phyloP scores from a whole-genome alignment of 2,888 invertebrate genomes.

The Odontocerum albicorne region DNA sequence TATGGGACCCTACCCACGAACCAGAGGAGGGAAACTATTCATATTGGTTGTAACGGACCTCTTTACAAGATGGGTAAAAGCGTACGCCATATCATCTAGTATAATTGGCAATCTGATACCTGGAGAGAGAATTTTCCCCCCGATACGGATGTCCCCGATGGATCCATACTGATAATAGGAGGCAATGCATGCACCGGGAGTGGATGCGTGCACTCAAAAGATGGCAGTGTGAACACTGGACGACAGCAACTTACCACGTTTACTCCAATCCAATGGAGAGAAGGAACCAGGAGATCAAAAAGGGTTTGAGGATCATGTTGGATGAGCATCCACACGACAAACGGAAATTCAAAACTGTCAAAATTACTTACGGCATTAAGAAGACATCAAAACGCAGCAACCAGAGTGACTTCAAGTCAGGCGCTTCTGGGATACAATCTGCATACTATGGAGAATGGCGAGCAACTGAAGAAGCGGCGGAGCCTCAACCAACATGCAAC shows the following conservation, averaged over 20 bases:
- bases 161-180: not conserved
- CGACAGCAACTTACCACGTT: constrained; percentile 37
- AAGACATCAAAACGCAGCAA: too few species aligned
- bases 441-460: not conserved
- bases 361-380: too few species aligned
- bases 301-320: constrained; percentile 25
- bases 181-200: not conserved
- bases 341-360: too few species aligned
- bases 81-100: constrained; percentile 26
- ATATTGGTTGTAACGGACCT: constrained; percentile 37
- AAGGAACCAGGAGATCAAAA: constrained; percentile 38
- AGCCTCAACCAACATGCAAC: not conserved
- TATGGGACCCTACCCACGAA: constrained; percentile 5
- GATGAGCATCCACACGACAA: not conserved
- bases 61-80: constrained; percentile 38
- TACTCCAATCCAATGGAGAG: constrained; percentile 36
- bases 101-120: too few species aligned
- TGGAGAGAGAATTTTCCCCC: not conserved
- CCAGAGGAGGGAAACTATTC: constrained; percentile 25
- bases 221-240: constrained; percentile 33
- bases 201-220: constrained; percentile 17
- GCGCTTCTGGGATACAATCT: constrained; percentile 5
- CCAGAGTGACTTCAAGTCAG: constrained; percentile 1
- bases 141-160: not conserved
- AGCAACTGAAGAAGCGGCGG: constrained; percentile 25